phyloP scores from a whole-genome alignment of 2,797 vertebrate genomes.

The Crenuchus spilurus region DNA sequence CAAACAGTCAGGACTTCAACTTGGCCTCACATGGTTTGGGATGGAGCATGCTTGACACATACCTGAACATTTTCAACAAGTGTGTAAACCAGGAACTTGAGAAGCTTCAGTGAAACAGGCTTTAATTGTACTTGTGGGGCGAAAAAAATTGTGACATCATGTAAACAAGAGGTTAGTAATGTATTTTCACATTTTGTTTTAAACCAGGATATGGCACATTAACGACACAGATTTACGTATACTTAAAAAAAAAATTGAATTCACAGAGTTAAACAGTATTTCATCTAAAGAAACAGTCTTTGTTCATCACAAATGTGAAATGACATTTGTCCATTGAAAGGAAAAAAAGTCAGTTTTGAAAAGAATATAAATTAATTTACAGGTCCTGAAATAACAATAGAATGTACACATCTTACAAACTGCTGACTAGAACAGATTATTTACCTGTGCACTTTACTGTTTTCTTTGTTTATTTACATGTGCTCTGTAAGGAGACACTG shows the following conservation, averaged over 20 bases:
- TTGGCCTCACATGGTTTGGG: not conserved
- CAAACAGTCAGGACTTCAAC: not conserved
- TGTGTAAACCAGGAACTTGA: not conserved
- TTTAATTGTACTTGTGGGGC: not conserved
- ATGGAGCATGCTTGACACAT: not conserved
- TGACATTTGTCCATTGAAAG: too few species aligned
- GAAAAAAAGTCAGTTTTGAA: too few species aligned
- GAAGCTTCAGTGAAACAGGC: not conserved
- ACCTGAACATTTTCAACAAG: not conserved
- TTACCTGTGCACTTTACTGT: too few species aligned
- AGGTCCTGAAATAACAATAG: too few species aligned
- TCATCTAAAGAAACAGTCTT: too few species aligned
- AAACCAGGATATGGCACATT: not conserved
- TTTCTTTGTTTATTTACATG: too few species aligned
- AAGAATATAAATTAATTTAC: too few species aligned
- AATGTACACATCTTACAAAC: too few species aligned
- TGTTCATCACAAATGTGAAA: too few species aligned
- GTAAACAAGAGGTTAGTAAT: not conserved
- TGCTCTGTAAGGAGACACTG: too few species aligned
- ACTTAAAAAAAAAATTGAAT: not conserved
- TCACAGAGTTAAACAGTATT: too few species aligned
- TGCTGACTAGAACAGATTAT: too few species aligned
- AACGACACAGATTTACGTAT: not conserved
- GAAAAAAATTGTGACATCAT: not conserved
- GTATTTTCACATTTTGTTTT: not conserved